A percentile compares a stretch with the other conserved stretches of the same genome.
Conservation (phyloP, 2,888 invertebrate genomes). For the Galeruca laticollis region DNA sequence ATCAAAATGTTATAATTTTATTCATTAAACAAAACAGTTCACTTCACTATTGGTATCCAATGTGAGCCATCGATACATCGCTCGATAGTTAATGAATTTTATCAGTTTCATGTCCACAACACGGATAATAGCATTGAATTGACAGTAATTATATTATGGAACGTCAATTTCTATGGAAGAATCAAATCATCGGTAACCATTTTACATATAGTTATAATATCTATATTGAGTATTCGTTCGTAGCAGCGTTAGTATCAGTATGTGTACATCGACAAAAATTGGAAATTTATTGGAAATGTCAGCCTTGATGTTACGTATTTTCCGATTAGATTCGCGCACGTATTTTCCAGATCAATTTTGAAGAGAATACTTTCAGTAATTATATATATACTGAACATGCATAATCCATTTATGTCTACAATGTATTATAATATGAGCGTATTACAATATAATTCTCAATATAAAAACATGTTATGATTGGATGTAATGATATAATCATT, state of each 20-base stretch:
- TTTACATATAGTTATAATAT: neutral
- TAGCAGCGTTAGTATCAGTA: neutral
- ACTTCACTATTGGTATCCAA: neutral
- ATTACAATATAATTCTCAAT: no score
- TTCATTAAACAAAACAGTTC: no score
- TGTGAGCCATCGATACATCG: neutral
- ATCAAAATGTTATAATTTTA: no score
- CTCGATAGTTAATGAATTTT: neutral
- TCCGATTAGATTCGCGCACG: neutral
- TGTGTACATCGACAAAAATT: neutral
- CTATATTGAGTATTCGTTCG: neutral
- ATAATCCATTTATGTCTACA: no score
- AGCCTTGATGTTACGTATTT: neutral
- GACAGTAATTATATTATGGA: neutral
- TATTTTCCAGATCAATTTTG: no score
- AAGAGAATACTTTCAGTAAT: no score
- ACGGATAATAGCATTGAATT: neutral
- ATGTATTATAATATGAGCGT: no score
- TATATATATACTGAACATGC: no score
- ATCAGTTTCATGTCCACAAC: neutral
- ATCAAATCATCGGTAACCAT: neutral
- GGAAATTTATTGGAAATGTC: neutral
- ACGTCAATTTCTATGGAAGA: neutral
- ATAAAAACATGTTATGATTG: no score
- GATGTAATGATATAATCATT: no score